Conservation (phyloP, 2,113 vertebrate species). For the Argyrosomus japonicus region DNA sequence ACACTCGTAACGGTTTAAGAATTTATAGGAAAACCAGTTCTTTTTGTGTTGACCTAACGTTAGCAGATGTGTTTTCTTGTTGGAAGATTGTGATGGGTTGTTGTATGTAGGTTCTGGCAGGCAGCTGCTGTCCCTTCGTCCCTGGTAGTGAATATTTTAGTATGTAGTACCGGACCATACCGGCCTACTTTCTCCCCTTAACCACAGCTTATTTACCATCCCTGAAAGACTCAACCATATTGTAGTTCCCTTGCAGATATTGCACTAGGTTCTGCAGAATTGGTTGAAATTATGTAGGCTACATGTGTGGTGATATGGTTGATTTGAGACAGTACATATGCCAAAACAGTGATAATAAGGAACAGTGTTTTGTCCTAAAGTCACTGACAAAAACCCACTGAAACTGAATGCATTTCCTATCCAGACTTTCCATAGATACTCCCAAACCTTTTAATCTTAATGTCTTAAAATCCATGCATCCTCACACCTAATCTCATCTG, state of each 20-base stretch:
- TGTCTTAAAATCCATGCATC: conserved; percentile 18
- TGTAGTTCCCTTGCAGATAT: background rate
- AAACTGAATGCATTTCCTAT: background rate
- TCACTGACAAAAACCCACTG: background rate
- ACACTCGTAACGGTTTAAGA: too few species aligned
- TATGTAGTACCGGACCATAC: too few species aligned
- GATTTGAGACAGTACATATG: background rate
- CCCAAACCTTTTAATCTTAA: conserved; percentile 32
- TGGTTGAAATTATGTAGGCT: background rate
- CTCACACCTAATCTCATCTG: conserved; percentile 45
- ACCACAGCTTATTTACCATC: too few species aligned
- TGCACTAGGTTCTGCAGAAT: background rate
- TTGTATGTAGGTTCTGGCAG: too few species aligned
- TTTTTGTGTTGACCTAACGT: too few species aligned
- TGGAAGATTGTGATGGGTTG: too few species aligned
- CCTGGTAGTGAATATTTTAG: too few species aligned
- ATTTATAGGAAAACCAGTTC: too few species aligned
- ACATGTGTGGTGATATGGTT: background rate
- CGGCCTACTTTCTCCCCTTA: too few species aligned
- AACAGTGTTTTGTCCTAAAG: background rate
- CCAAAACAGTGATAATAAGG: background rate
- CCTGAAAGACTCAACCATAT: background rate
- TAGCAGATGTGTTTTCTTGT: too few species aligned
- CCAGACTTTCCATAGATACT: background rate
- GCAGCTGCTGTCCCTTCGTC: too few species aligned